Conservation (phyloP, 1,140 invertebrate species). For the Scaptomyza pallida region DNA sequence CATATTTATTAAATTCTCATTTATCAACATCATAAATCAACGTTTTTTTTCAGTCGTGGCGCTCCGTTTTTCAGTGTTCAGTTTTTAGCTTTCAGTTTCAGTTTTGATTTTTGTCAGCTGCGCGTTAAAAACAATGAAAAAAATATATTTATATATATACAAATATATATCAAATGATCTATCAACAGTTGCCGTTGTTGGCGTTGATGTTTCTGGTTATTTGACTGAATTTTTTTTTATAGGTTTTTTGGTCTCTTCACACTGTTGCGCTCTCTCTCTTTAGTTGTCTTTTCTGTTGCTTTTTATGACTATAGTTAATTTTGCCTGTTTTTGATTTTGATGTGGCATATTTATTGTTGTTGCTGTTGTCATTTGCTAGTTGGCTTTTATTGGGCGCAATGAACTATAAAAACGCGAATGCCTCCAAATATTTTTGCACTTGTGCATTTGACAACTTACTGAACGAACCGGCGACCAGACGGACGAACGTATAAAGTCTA, state of each 20-base stretch:
- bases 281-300: too few relatives aligned
- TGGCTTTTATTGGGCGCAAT: slow-evolving; percentile 59
- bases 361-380: slow-evolving; percentile 40
- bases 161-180: slow-evolving; percentile 62
- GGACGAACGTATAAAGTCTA: slow-evolving; percentile 10
- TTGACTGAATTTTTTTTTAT: slow-evolving; percentile 18
- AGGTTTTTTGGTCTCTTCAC: neutral
- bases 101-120: slow-evolving; percentile 44
- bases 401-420: slow-evolving; percentile 74
- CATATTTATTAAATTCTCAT: slow-evolving; percentile 82
- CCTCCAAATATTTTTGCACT: slow-evolving; percentile 40
- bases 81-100: slow-evolving; percentile 36
- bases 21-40: slow-evolving; percentile 81
- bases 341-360: slow-evolving; percentile 63
- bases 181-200: slow-evolving; percentile 78
- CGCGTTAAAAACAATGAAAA: slow-evolving; percentile 19
- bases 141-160: slow-evolving; percentile 17
- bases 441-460: slow-evolving; percentile 71
- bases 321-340: slow-evolving; percentile 73
- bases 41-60: slow-evolving; percentile 26
- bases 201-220: slow-evolving; percentile 39
- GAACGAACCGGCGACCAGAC: slow-evolving; percentile 1
- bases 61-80: slow-evolving; percentile 6
- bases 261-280: slow-evolving; percentile 27
- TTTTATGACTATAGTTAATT: slow-evolving; percentile 81